Percentiles rank a stretch among this genome's conserved stretches.
phyloP scores from a whole-genome alignment of 2,113 vertebrate species.

The cattle (Bos taurus) region ARS-UCD2.0 NC_037330.1:117794501-117795000 shows the following conservation, averaged over 20 bases:
- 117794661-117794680: neutral
- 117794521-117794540: neutral
- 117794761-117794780: neutral
- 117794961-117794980: neutral
- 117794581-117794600: fast-evolving
- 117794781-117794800: neutral
- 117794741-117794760: neutral
- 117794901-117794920: fast-evolving
- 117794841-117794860: neutral
- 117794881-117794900: fast-evolving
- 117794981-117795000: fast-evolving
- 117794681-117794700: neutral
- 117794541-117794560: fast-evolving
- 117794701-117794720: neutral
- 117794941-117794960: fast-evolving
- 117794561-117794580: neutral
- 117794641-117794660: neutral
- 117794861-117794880: fast-evolving
- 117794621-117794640: fast-evolving
- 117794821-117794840: fast-evolving
- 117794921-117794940: fast-evolving
- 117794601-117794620: fast-evolving
- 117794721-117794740: neutral
- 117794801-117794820: neutral
- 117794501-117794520: neutral